A percentile compares a stretch with the other conserved stretches of the same genome.
These are phyloP conservation scores for Varecia variegata DNA, from an alignment of 2,797 vertebrate genomes.

Conservation along the genomic window DNA sequence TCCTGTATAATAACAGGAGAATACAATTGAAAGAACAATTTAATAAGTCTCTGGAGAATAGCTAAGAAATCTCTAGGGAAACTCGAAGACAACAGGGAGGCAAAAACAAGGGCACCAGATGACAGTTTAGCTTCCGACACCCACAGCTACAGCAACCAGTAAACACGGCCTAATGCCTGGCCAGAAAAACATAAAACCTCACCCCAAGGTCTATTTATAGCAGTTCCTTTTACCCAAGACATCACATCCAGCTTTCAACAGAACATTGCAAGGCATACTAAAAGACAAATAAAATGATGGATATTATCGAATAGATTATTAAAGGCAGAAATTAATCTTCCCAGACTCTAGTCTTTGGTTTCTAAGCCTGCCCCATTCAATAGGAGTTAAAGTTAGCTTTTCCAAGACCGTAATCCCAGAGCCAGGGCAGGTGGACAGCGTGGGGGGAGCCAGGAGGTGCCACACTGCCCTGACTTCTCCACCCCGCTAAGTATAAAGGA, in stretches of 20 bases:
- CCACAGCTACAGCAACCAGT: background rate
- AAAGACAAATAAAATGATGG: background rate
- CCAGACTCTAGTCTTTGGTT: background rate
- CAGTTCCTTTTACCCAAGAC: background rate
- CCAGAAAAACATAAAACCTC: background rate
- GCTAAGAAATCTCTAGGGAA: background rate
- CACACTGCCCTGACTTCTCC: background rate
- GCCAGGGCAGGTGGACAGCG: background rate
- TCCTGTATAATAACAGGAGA: background rate
- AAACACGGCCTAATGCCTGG: background rate
- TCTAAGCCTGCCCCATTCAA: background rate
- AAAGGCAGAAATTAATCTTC: background rate
- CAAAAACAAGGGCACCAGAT: background rate
- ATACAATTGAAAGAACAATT: background rate
- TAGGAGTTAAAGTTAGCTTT: too few relatives aligned
- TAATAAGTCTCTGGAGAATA: background rate
- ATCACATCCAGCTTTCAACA: background rate
- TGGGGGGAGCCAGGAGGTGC: background rate
- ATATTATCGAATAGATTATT: background rate
- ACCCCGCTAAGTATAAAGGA: conserved; percentile 88
- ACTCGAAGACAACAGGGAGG: background rate
- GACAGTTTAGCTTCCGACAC: background rate
- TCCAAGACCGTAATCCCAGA: background rate
- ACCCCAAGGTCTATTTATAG: background rate
- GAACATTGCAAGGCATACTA: background rate